These are phyloP conservation scores for Lacanobia wlatinum DNA, from an alignment of 2,888 invertebrate species.

Conservation along the genomic window DNA sequence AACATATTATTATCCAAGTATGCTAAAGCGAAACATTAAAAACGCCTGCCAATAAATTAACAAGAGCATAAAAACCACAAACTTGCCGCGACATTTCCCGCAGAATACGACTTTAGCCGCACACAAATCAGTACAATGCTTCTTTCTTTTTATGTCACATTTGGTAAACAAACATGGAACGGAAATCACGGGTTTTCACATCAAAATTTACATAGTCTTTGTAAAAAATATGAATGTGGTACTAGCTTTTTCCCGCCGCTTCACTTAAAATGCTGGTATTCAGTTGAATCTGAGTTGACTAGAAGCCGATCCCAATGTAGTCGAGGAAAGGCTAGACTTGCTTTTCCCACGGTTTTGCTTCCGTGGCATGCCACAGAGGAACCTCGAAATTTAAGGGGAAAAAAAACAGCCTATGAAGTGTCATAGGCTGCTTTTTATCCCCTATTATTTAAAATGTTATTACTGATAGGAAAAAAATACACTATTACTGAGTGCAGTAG, in stretches of 20 bases:
- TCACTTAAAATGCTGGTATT: background rate
- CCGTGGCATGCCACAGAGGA: too few species aligned
- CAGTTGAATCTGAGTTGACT: too few species aligned
- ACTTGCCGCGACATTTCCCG: background rate
- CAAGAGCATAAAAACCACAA: slow-evolving; percentile 29
- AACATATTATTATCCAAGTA: background rate
- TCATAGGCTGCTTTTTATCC: too few species aligned
- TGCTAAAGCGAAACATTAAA: background rate
- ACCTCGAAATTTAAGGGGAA: too few species aligned
- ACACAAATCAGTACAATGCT: slow-evolving; percentile 20
- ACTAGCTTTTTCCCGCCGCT: background rate
- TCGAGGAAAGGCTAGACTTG: too few species aligned
- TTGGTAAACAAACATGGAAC: background rate
- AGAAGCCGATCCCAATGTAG: too few species aligned
- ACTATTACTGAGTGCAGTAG: too few species aligned
- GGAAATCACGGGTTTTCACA: background rate
- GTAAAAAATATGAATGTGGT: background rate
- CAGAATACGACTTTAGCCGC: background rate
- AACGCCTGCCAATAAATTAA: slow-evolving; percentile 34
- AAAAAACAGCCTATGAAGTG: too few species aligned
- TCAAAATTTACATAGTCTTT: background rate
- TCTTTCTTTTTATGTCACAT: background rate
- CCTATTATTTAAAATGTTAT: too few species aligned
- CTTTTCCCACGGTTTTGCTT: too few species aligned
- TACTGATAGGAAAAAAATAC: too few species aligned